Percentiles rank a stretch among this genome's conserved stretches.
Conservation (phyloP, 2,113 vertebrate genomes). For the Tachuris rubrigastra region DNA sequence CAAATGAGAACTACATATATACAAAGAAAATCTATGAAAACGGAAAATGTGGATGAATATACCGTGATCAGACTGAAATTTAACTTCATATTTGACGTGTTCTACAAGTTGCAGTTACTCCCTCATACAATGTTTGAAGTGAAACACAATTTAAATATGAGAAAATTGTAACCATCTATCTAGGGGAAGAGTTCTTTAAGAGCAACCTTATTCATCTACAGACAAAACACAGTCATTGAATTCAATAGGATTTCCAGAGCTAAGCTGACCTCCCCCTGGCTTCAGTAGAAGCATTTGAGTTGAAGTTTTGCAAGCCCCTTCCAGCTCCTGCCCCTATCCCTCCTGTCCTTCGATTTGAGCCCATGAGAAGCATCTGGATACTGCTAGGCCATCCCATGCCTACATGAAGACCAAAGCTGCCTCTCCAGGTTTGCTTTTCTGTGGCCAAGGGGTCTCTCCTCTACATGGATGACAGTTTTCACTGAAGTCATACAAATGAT, state of each 20-base stretch:
- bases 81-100: background rate
- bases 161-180: background rate
- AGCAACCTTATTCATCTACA: background rate
- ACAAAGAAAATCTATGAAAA: background rate
- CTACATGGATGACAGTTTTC: background rate
- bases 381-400: fast-evolving
- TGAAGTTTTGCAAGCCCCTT: background rate
- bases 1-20: background rate
- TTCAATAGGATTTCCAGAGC: background rate
- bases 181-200: too few relatives aligned
- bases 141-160: background rate
- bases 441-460: background rate
- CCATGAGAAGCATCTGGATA: fast-evolving
- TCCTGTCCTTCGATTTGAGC: fast-evolving
- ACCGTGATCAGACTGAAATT: background rate
- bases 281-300: background rate
- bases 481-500: background rate
- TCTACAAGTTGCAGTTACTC: background rate
- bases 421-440: background rate
- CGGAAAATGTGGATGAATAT: background rate
- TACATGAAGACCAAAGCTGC: fast-evolving
- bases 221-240: background rate
- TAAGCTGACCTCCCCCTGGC: background rate
- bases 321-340: background rate
- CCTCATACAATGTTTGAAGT: background rate